These are phyloP conservation scores for Lathamus discolor DNA, from an alignment of 2,113 vertebrate species.

Conservation along the genomic window DNA sequence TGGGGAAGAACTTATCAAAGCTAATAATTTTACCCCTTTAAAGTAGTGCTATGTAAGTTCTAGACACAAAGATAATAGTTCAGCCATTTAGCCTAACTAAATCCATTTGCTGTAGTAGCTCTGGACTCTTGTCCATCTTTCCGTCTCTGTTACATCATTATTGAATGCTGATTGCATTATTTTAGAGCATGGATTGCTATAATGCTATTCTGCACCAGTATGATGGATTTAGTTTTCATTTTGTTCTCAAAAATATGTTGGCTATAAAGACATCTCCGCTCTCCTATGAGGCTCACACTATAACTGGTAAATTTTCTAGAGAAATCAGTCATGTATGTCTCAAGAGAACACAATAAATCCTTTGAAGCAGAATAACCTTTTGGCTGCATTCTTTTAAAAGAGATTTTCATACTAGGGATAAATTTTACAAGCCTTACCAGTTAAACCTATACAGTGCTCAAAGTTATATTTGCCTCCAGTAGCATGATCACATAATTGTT, in stretches of 20 bases:
- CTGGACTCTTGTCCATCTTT: slow-evolving; percentile 38
- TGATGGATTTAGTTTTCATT: slow-evolving; percentile 71
- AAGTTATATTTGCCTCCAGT: background rate
- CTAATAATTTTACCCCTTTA: slow-evolving; percentile 21
- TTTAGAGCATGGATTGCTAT: slow-evolving; percentile 54
- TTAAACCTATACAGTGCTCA: background rate
- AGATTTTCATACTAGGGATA: slow-evolving; percentile 23
- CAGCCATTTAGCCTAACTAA: slow-evolving; percentile 35
- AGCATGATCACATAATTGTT: background rate
- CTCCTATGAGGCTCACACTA: slow-evolving; percentile 61
- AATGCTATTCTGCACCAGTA: slow-evolving; percentile 26
- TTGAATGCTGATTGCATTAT: slow-evolving; percentile 63
- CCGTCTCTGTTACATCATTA: slow-evolving; percentile 60
- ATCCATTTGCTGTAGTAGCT: slow-evolving; percentile 45
- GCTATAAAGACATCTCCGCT: slow-evolving; percentile 69
- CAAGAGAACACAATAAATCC: slow-evolving; percentile 66
- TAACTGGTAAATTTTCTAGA: slow-evolving; percentile 65
- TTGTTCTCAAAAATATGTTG: slow-evolving; percentile 64
- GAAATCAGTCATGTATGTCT: slow-evolving; percentile 56
- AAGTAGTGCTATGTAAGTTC: background rate
- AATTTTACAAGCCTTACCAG: background rate
- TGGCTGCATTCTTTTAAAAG: slow-evolving; percentile 46
- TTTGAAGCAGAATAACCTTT: slow-evolving; percentile 70
- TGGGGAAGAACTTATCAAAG: background rate
- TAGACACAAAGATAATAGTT: slow-evolving; percentile 20